phyloP scores from a whole-genome alignment of 2,113 vertebrate genomes.

The Paramisgurnus dabryanus region DNA sequence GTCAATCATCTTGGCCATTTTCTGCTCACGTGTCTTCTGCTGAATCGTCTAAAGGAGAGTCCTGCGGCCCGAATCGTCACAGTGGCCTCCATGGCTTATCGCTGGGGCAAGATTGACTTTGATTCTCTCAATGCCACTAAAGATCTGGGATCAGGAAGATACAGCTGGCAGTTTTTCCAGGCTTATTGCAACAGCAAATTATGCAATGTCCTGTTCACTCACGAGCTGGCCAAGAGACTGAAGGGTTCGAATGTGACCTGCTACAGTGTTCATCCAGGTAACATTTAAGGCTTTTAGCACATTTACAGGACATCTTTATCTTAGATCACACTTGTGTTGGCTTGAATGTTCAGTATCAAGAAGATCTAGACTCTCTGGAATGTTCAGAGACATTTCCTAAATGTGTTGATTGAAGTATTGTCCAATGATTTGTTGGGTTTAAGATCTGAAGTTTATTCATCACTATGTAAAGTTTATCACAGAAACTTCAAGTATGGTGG shows the following conservation, averaged over 20 bases:
- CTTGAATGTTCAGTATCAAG: background rate
- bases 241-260: slow-evolving; percentile 80
- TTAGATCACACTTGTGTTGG: background rate
- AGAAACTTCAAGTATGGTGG: too few relatives aligned
- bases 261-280: slow-evolving; percentile 78
- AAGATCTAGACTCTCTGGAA: background rate
- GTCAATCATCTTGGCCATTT: slow-evolving; percentile 84
- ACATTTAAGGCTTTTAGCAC: background rate
- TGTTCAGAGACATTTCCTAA: background rate
- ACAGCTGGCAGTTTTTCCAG: slow-evolving; percentile 72
- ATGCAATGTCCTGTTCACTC: slow-evolving; percentile 74
- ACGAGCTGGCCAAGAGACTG: slow-evolving; percentile 80
- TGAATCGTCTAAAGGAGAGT: slow-evolving; percentile 76
- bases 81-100: slow-evolving; percentile 79
- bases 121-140: slow-evolving; percentile 60
- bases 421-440: too few relatives aligned
- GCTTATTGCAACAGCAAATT: slow-evolving; percentile 90
- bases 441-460: too few relatives aligned
- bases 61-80: slow-evolving; percentile 80
- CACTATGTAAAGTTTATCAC: too few relatives aligned
- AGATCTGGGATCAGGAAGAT: slow-evolving; percentile 66
- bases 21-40: slow-evolving; percentile 78
- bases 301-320: background rate
- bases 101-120: slow-evolving; percentile 74
- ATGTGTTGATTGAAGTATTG: too few relatives aligned